Base-by-base conservation (phyloP, 2,888 invertebrate genomes). In the Hypomecis atomaria region DNA sequence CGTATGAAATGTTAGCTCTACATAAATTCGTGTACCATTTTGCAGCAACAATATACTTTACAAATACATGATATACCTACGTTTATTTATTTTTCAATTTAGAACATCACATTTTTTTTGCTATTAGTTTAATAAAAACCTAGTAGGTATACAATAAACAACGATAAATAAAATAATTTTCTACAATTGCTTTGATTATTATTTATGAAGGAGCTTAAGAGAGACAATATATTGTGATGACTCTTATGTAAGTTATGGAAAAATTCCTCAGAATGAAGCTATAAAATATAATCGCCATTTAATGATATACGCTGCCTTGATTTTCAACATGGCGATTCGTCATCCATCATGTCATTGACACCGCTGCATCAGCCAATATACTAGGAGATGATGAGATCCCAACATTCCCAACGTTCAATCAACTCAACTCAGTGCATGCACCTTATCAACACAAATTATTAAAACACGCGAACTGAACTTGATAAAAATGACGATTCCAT, bases 341-440 rank as follows among this genome's bases (percentile, higher is more conserved):
- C 89, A 88, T 88, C 87, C 82, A 81, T 86, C 85, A 86, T 87
- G 91, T 91, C 91, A 90, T 87, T 90, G 91, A 90, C 90, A 90
- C 84, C 78, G 78, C 80, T 90, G 89, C 89, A 90, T 77, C 77
- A 77, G 85, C 79, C 82, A 78, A 84, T 83, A 84, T 86, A 89
- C 89, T 85, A 86, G 88, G 88, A 85, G 83, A 85, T 85, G 84
- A 90, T 89, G 85, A 88, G 83, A 82, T 79, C 76, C 77, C 76
- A 75, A 83, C 84, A 88, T 89, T 79, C 76, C 77, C 76, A 75
- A 83, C 84, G 88, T 89, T 86, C 89, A 90, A 83, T 88, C 84
- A 88, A 89, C 88, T 84, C 83, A 65, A n/a, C 73, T 67, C 78
- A 74, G 85, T 88, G 88, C 90, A 90, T 88, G 86, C 83, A 88